Evolutionary conservation across 2,797 vertebrate genomes (phyloP).

Genomic region (Craterocephalus amniculus): DNA sequence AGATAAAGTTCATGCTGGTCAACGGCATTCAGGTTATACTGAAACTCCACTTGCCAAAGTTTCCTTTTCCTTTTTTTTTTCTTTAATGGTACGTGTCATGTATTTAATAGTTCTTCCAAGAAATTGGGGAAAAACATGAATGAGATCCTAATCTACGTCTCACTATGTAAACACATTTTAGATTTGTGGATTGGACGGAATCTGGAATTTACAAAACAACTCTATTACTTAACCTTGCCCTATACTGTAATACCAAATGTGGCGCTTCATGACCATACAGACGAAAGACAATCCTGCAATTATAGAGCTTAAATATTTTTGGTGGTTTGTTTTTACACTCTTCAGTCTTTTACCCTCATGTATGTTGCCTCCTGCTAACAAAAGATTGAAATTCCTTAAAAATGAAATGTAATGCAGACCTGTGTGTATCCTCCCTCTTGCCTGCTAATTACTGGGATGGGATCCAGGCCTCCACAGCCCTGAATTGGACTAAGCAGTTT

Average conservation of each 20-base stretch:
- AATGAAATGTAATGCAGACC: background rate
- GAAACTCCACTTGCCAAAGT: conserved; percentile 20
- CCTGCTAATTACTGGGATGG: too few species aligned
- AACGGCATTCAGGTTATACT: conserved; percentile 39
- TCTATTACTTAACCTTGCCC: background rate
- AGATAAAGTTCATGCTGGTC: conserved; percentile 47
- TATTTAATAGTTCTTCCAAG: conserved; percentile 15
- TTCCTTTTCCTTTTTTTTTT: background rate
- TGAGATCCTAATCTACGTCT: background rate
- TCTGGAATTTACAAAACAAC: background rate
- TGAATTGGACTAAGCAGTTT: too few species aligned
- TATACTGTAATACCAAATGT: background rate
- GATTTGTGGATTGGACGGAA: background rate
- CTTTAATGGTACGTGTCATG: conserved; percentile 3
- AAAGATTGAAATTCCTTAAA: background rate
- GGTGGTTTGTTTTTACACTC: too few species aligned
- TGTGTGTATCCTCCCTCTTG: too few species aligned
- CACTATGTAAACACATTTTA: conserved; percentile 14
- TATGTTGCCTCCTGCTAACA: background rate
- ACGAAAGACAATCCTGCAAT: background rate
- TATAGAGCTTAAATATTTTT: background rate
- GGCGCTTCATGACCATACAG: background rate
- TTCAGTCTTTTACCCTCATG: background rate
- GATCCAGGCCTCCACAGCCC: too few species aligned
- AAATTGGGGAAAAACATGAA: conserved; percentile 1